These are phyloP conservation scores for Chaetoderma sp. DNA, from an alignment of 2,888 invertebrate genomes.

Conservation along the genomic window DNA sequence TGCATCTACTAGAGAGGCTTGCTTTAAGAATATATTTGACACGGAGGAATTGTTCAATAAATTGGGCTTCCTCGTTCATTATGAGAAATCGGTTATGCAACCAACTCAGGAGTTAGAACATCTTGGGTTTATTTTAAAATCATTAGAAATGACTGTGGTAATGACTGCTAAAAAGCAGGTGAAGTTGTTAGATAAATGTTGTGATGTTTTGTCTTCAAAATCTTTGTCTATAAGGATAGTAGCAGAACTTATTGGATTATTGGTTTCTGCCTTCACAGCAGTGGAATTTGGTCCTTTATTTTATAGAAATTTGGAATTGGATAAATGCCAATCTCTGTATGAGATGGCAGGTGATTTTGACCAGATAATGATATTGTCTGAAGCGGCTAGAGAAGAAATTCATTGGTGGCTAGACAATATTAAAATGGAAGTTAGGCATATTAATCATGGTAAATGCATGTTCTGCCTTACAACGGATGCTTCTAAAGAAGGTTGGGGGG, in stretches of 20 bases:
- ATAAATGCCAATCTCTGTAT: neutral
- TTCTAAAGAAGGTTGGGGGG: neutral
- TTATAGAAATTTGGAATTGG: slow-evolving; percentile 1
- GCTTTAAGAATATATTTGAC: neutral
- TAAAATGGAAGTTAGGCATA: too few species aligned
- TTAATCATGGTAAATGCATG: too few species aligned
- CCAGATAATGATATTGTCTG: neutral
- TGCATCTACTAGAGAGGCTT: neutral
- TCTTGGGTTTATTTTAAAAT: neutral
- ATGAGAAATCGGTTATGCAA: neutral
- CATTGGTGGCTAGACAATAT: neutral
- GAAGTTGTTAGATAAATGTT: neutral
- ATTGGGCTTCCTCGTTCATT: neutral
- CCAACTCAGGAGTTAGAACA: neutral
- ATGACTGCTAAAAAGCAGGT: neutral
- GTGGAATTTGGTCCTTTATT: neutral
- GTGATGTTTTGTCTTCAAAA: neutral
- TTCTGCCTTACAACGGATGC: neutral
- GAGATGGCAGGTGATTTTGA: slow-evolving; percentile 3
- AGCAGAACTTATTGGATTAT: neutral
- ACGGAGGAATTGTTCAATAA: neutral
- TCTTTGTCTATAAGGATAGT: neutral
- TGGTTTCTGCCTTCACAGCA: neutral
- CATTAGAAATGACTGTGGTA: neutral
- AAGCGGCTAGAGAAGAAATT: neutral